phyloP scores from a whole-genome alignment of 2,888 invertebrate genomes.

The Myopa tessellatipennis region DNA sequence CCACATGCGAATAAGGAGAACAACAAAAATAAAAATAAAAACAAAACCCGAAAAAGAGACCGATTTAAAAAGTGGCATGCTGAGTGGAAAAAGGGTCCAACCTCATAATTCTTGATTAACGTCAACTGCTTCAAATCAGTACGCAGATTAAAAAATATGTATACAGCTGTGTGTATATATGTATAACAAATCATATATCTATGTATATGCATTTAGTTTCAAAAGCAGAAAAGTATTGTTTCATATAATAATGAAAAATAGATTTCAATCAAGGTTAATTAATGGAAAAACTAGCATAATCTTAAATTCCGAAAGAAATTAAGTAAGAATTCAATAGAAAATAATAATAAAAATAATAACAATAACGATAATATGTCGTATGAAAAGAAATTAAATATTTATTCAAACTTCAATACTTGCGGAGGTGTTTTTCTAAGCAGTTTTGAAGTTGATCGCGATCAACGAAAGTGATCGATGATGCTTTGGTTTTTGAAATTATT shows the following conservation, averaged over 20 bases:
- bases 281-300: not conserved
- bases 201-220: too few relatives aligned
- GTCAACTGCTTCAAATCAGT: not conserved
- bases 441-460: too few relatives aligned
- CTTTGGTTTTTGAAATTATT: too few relatives aligned
- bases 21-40: conserved; percentile 18
- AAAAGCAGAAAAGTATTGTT: not conserved
- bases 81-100: not conserved
- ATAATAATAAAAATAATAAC: not conserved
- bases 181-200: too few relatives aligned
- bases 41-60: conserved; percentile 21
- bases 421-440: too few relatives aligned
- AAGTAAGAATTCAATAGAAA: not conserved
- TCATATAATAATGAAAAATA: too few relatives aligned
- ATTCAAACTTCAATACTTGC: too few relatives aligned
- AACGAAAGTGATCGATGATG: too few relatives aligned
- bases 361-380: too few relatives aligned
- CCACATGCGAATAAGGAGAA: too few relatives aligned
- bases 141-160: not conserved
- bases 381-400: too few relatives aligned
- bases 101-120: conserved; percentile 8
- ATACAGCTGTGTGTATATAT: too few relatives aligned
- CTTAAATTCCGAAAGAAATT: not conserved
- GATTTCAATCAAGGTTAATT: not conserved
- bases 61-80: not conserved